Percentiles rank a stretch among this genome's conserved stretches.
Evolutionary conservation across 92 coral and sea anemone species (phyloP).

Genomic region (Ricordea florida): DNA sequence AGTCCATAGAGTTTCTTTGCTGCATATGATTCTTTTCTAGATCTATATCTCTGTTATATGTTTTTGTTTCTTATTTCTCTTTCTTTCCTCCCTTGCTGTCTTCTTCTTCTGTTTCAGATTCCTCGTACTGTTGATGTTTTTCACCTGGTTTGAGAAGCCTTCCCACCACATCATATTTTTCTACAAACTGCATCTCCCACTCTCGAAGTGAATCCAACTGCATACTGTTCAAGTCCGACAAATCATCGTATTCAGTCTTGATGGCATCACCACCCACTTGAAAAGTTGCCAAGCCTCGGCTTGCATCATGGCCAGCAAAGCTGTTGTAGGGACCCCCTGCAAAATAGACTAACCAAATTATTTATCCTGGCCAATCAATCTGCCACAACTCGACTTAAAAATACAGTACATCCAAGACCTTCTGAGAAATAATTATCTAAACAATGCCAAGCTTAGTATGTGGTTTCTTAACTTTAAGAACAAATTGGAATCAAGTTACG

Average conservation of each 20-base stretch:
- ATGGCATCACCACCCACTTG: constrained; percentile 89
- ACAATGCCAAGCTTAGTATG: too few relatives aligned
- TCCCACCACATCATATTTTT: constrained; percentile 94
- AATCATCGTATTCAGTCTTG: constrained; percentile 88
- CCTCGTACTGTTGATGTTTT: constrained; percentile 93
- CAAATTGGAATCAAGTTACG: too few relatives aligned
- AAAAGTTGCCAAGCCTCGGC: constrained; percentile 98
- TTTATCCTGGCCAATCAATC: too few relatives aligned
- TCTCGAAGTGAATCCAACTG: constrained; percentile 94
- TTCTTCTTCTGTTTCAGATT: constrained; percentile 95
- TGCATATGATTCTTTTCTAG: neutral
- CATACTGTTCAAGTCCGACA: constrained; percentile 97
- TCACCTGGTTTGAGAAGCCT: constrained; percentile 90
- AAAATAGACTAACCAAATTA: too few relatives aligned
- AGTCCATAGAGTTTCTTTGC: too few relatives aligned
- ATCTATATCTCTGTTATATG: neutral
- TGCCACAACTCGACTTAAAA: too few relatives aligned
- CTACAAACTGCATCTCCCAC: constrained; percentile 97
- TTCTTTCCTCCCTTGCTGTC: constrained; percentile 81
- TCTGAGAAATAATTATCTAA: too few relatives aligned
- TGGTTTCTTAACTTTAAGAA: too few relatives aligned
- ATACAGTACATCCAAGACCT: too few relatives aligned
- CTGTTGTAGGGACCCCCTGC: constrained; percentile 95
- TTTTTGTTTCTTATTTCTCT: constrained; percentile 30
- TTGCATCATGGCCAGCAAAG: constrained; percentile 99